Conservation (phyloP, 2,113 vertebrate genomes). For the Maccullochella peelii region DNA sequence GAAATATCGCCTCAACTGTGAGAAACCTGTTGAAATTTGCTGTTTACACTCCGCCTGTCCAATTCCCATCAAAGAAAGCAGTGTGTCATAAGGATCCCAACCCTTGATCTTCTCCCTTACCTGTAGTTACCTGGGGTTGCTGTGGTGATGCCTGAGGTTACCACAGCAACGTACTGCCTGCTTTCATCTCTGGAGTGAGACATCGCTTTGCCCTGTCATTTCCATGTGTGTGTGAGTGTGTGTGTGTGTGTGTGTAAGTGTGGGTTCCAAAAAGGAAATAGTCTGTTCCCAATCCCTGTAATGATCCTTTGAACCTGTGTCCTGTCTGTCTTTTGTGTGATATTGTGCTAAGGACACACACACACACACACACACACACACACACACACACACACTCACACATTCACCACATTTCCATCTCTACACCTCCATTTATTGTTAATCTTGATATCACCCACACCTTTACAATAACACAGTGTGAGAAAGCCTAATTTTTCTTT, state of each 20-base stretch:
- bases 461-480: slow-evolving; percentile 10
- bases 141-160: slow-evolving; percentile 47
- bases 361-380: not conserved
- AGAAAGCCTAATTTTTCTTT: slow-evolving; percentile 11
- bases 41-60: not conserved
- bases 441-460: slow-evolving; percentile 22
- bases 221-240: not conserved
- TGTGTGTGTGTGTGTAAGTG: slow-evolving; percentile 17
- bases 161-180: slow-evolving; percentile 32
- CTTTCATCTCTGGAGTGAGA: slow-evolving; percentile 71
- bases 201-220: slow-evolving; percentile 70
- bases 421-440: slow-evolving; percentile 24
- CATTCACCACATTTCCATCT: slow-evolving; percentile 4
- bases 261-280: slow-evolving; percentile 50
- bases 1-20: too few species aligned
- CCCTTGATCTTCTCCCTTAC: slow-evolving; percentile 56
- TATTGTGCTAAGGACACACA: not conserved
- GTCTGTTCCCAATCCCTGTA: slow-evolving; percentile 53
- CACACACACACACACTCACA: not conserved
- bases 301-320: slow-evolving; percentile 58
- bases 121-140: slow-evolving; percentile 74
- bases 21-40: not conserved
- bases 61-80: slow-evolving; percentile 54
- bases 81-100: slow-evolving; percentile 29
- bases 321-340: slow-evolving; percentile 23